Evolutionary conservation across 2,113 vertebrate genomes (phyloP), one percentile per base, ranked within the genome.

Genomic region (Myiozetetes cayanensis): DNA sequence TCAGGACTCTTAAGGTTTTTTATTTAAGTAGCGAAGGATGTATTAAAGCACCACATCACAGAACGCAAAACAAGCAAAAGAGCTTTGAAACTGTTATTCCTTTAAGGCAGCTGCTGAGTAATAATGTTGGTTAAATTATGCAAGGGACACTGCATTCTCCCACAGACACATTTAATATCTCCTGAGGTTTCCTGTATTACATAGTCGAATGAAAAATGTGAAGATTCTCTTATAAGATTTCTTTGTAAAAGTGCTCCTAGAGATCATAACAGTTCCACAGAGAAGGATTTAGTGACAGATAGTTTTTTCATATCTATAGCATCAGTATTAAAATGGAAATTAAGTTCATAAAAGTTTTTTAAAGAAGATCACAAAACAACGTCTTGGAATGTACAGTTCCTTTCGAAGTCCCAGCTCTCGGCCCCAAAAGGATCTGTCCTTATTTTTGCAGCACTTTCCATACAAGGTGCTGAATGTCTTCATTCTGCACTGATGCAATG

Each of bases 61-160:
- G 90, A 96, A 85, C 5, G 27, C 20, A 85, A 62, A 90, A 78
- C 59, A 87, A 68, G 53, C 85, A 94, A 90, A 95, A 93, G 50
- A 71, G 24, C 70, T 93, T 93, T 95, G 86, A 95, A 93, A 91
- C 65, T 89, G 76, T 76, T 88, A 89, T 91, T 95, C 70, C 95
- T 92, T 91, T 93, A 93, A 96, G 84, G 94, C 93, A 89, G 80
- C 50, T 91, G 84, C 76, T n/a, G 73, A 96, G 83, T 95, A 94
- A 94, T 95, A 96, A 96, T n/a, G 58, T 68, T 92, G 63, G 50
- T 50, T 93, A 97, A 97, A 96, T 95, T 96, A 96, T 94, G 89
- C 63, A 94, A 93, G 92, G 95, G 94, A 85, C 84, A 89, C 52
- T 55, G 61, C 82, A 87, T 89, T 93, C 83, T 97, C 74, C 91